phyloP scores from a whole-genome alignment of 2,888 invertebrate genomes.

The Platycheirus rosarum region DNA sequence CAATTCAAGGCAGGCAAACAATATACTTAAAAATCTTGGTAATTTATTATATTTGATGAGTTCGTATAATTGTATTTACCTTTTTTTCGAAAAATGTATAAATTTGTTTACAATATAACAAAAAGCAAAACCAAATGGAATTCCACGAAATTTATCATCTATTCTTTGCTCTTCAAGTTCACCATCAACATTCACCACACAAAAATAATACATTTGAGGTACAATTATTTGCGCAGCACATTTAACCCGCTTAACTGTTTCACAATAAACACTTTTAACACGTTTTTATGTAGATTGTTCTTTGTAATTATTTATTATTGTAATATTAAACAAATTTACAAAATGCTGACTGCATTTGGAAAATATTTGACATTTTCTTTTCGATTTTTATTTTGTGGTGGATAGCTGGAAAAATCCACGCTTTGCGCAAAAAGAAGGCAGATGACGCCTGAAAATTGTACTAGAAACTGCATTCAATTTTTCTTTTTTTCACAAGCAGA shows the following conservation, averaged over 20 bases:
- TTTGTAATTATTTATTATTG: too few species aligned
- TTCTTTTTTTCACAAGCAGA: neutral
- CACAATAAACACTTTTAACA: neutral
- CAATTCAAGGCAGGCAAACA: too few species aligned
- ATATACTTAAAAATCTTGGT: too few species aligned
- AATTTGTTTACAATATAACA: constrained; percentile 24
- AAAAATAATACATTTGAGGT: neutral
- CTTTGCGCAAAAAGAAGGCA: constrained; percentile 20
- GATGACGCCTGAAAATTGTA: constrained; percentile 55
- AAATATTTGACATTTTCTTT: constrained; percentile 68
- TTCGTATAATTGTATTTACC: too few species aligned
- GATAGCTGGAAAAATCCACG: constrained; percentile 50
- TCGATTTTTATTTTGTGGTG: constrained; percentile 42
- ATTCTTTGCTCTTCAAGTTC: neutral
- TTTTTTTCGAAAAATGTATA: too few species aligned
- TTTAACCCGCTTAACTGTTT: neutral
- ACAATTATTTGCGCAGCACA: neutral
- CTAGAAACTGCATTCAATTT: constrained; percentile 16
- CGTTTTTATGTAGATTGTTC: neutral
- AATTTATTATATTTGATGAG: too few species aligned
- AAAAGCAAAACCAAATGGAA: constrained; percentile 6
- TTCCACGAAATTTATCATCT: neutral
- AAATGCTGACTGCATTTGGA: constrained; percentile 8
- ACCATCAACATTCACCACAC: too few species aligned
- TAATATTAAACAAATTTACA: neutral